These are phyloP conservation scores for Amphiprion ocellaris DNA, from an alignment of 2,113 vertebrate genomes.

Conservation along the genomic window DNA sequence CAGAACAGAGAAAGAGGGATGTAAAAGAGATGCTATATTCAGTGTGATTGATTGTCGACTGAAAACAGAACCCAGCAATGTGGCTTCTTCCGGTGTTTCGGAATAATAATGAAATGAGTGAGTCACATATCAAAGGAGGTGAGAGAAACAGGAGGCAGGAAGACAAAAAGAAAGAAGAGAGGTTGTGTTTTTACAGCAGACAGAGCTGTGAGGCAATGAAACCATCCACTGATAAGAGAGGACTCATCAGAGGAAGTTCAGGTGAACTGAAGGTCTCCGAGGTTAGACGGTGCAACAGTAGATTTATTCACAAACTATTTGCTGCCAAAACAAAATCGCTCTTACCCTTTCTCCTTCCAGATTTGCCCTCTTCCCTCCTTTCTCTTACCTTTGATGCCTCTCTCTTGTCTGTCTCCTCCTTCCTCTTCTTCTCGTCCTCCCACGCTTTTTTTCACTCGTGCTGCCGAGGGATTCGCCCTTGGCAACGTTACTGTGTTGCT, in stretches of 20 bases:
- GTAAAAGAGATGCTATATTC: slow-evolving; percentile 56
- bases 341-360: slow-evolving; percentile 6
- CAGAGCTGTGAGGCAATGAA: slow-evolving; percentile 43
- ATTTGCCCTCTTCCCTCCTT: slow-evolving; percentile 7
- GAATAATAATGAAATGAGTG: slow-evolving; percentile 62
- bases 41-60: slow-evolving; percentile 59
- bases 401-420: slow-evolving; percentile 37
- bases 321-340: slow-evolving; percentile 39
- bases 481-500: slow-evolving; percentile 30
- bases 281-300: slow-evolving; percentile 49
- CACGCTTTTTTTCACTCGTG: slow-evolving; percentile 15
- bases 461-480: slow-evolving; percentile 44
- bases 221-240: slow-evolving; percentile 49
- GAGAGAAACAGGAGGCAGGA: background rate
- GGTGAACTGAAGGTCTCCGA: slow-evolving; percentile 56
- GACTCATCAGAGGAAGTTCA: slow-evolving; percentile 36
- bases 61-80: slow-evolving; percentile 37
- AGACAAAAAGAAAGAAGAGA: background rate
- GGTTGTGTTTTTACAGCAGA: slow-evolving; percentile 36
- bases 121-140: slow-evolving; percentile 53
- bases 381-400: slow-evolving; percentile 31
- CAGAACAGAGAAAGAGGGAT: slow-evolving; percentile 45
- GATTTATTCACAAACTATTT: slow-evolving; percentile 44
- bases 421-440: slow-evolving; percentile 22
- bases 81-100: slow-evolving; percentile 47